Base-by-base conservation (phyloP, 2,888 invertebrate species). In the Cecidostiba fungosa region DNA sequence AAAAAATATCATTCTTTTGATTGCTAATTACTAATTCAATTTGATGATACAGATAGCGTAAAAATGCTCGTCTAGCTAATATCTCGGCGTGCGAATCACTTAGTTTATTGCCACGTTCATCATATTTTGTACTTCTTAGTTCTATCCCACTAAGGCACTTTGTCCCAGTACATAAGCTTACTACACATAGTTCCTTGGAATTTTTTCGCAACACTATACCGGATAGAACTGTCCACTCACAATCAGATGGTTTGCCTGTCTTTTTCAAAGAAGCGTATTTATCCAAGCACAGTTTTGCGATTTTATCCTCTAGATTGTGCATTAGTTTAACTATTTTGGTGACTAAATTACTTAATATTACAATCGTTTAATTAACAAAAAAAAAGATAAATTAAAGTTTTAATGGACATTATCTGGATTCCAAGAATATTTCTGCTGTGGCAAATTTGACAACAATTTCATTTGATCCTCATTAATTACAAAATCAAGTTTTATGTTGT, bases 51-150 rank as follows among this genome's bases (percentile, higher is more conserved):
- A 98, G 91, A 92, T 97, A 98, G 86, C 97, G 94, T 32, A 98
- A 89, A 90, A 99, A 97, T 0, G 96, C 96, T 89, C 99, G 95
- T 89, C 98, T 95, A 8, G 98, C 96, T 78, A 98, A 94, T 36
- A 98, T 95, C 94, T 99, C 99, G 0, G 98, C 98, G 94, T 99
- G 99, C 62, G 97, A 97, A 93, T 99, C 99, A 92, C 97, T 97
- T 19, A 99, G 90, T 86, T 97, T 94, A 89, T 95, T 95, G 1
- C 98, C 98, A 43, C 92, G 92, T 2, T 94, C 90, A 80, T 96
- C 96, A 94, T 97, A 94, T 92, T 93, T 91, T 1, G 73, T 88
- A 76, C 91, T 90, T 72, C 86, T 79, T 78, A 93, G 85, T 87
- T 96, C 95, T 3, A 94, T 93, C 83, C 95, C 94, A 0, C 98